Evolutionary conservation across 2,113 vertebrate species (phyloP).

Genomic region (Podarcis cretensis): DNA sequence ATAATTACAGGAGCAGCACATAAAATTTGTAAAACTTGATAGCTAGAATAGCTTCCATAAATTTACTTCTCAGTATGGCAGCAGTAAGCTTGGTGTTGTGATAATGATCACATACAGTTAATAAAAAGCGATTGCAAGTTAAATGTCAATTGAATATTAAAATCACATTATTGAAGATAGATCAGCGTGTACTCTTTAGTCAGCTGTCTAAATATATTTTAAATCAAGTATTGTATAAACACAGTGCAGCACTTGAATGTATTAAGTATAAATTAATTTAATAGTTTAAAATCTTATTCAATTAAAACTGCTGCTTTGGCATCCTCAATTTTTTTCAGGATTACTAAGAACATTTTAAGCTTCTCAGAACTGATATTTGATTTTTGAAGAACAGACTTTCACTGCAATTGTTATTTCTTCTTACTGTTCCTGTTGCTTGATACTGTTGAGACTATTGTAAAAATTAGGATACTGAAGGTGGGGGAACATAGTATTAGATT

Average conservation of each 20-base stretch:
- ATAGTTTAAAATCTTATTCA: slow-evolving; percentile 50
- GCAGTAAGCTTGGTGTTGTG: slow-evolving; percentile 14
- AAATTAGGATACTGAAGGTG: neutral
- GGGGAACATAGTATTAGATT: neutral
- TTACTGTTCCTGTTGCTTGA: neutral
- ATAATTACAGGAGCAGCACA: neutral
- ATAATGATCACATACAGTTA: neutral
- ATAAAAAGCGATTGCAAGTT: slow-evolving; percentile 27
- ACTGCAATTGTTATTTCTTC: neutral
- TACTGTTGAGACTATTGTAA: neutral
- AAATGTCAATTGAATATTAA: slow-evolving; percentile 41
- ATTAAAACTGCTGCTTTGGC: slow-evolving; percentile 42
- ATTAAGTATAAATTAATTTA: slow-evolving; percentile 51
- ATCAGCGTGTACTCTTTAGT: slow-evolving; percentile 18
- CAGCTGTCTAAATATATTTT: slow-evolving; percentile 40
- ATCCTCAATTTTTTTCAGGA: neutral
- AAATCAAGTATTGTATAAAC: slow-evolving; percentile 34
- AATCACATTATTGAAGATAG: slow-evolving; percentile 43
- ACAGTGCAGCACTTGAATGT: slow-evolving; percentile 14
- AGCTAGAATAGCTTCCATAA: slow-evolving; percentile 13
- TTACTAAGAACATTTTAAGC: slow-evolving; percentile 14
- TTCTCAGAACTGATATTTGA: neutral
- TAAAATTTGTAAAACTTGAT: slow-evolving; percentile 11
- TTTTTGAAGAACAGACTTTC: neutral
- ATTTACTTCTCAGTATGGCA: slow-evolving; percentile 12